Conservation (phyloP, 2,888 invertebrate genomes). For the Abrostola tripartita region DNA sequence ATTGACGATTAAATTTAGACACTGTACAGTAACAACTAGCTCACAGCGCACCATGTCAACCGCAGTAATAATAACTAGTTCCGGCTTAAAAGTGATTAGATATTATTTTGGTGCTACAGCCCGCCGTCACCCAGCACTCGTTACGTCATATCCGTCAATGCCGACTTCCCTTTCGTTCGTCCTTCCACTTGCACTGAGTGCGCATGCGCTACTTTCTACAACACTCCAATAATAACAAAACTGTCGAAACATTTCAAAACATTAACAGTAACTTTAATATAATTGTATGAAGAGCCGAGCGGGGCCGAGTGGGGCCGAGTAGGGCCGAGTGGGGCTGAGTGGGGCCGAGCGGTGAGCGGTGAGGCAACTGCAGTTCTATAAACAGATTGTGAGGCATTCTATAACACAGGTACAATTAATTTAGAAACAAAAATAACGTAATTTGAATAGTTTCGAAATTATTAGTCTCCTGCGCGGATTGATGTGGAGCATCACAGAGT, state of each 20-base stretch:
- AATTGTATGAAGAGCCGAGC: slow-evolving; percentile 5
- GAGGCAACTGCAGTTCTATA: too few species aligned
- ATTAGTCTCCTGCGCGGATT: too few species aligned
- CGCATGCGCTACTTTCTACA: slow-evolving; percentile 6
- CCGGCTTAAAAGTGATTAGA: background rate
- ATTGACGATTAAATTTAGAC: too few species aligned
- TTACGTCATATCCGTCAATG: slow-evolving; percentile 3
- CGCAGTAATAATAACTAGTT: background rate
- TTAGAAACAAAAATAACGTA: too few species aligned
- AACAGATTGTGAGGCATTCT: too few species aligned
- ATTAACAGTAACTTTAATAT: background rate
- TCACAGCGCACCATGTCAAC: too few species aligned
- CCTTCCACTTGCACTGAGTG: slow-evolving; percentile 1
- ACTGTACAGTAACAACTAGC: too few species aligned
- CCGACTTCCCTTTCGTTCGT: slow-evolving; percentile 1
- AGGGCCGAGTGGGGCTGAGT: background rate
- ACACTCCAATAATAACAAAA: slow-evolving; percentile 6
- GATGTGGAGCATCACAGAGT: too few species aligned
- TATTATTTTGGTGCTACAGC: background rate
- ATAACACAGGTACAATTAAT: too few species aligned
- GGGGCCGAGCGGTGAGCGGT: background rate
- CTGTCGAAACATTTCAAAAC: slow-evolving; percentile 3
- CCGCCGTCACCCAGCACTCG: background rate
- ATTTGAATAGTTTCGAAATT: too few species aligned
- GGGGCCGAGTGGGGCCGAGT: background rate